phyloP scores from a whole-genome alignment of 2,113 vertebrate species.

The Zeus faber region DNA sequence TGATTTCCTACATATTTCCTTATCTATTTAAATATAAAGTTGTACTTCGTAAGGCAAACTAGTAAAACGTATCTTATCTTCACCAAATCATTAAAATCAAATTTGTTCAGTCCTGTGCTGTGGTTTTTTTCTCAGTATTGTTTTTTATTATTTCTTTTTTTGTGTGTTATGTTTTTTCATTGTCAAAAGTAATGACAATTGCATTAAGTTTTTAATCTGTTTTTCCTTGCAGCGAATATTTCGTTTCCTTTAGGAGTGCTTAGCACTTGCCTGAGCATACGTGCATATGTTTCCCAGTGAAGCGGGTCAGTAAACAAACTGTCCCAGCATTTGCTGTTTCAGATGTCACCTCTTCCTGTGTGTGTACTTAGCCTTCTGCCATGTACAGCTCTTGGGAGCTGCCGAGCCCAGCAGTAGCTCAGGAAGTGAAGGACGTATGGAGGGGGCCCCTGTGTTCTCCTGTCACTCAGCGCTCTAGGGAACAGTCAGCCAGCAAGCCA shows the following conservation, averaged over 20 bases:
- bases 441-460: constrained; percentile 38
- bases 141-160: background rate
- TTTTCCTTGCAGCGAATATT: too few species aligned
- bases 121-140: too few species aligned
- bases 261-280: too few species aligned
- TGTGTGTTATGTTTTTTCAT: background rate
- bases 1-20: constrained; percentile 14
- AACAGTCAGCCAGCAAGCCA: constrained; percentile 21
- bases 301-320: constrained; percentile 38
- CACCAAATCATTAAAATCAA: too few species aligned
- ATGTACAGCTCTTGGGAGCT: constrained; percentile 47
- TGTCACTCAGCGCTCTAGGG: constrained; percentile 57
- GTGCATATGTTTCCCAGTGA: constrained; percentile 6
- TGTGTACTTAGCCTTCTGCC: constrained; percentile 58
- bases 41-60: background rate
- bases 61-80: background rate
- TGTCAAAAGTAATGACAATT: background rate
- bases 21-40: background rate
- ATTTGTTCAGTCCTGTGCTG: too few species aligned
- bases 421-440: constrained; percentile 51
- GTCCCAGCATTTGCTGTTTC: constrained; percentile 54
- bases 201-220: background rate
- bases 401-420: constrained; percentile 45
- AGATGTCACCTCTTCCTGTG: constrained; percentile 63
- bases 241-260: too few species aligned